A percentile compares a stretch with the other conserved stretches of the same genome.
Evolutionary conservation across 2,797 vertebrate species (phyloP).

Genomic region (Apogon hyalosoma): DNA sequence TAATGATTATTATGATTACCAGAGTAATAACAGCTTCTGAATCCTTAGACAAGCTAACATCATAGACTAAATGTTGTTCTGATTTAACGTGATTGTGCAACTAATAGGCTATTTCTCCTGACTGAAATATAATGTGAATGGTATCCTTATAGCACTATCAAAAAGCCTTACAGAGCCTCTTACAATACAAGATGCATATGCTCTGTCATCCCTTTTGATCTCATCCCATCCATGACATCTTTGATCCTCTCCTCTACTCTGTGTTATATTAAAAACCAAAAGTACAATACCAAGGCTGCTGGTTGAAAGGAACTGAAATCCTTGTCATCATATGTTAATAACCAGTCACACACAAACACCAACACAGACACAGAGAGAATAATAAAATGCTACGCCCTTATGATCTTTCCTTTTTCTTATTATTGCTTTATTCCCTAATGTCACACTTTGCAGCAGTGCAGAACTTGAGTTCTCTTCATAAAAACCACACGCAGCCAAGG

Average conservation of each 20-base stretch:
- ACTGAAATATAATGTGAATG: conserved; percentile 43
- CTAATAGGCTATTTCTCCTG: conserved; percentile 26
- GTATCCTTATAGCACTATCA: conserved; percentile 53
- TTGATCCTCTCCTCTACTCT: conserved; percentile 71
- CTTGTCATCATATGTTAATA: conserved; percentile 76
- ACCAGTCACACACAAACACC: conserved; percentile 47
- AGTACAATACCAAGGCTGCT: conserved; percentile 54
- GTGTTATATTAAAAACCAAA: conserved; percentile 73
- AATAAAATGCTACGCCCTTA: conserved; percentile 69
- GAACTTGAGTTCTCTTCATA: conserved; percentile 68
- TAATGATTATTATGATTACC: conserved; percentile 37
- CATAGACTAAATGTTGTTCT: conserved; percentile 17
- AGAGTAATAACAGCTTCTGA: conserved; percentile 35
- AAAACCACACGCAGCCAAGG: conserved; percentile 67
- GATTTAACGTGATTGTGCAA: conserved; percentile 36
- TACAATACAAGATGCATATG: conserved; percentile 60
- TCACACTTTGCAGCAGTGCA: conserved; percentile 59
- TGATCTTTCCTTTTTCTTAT: conserved; percentile 65
- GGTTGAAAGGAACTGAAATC: conserved; percentile 69
- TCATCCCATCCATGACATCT: conserved; percentile 67
- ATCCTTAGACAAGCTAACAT: conserved; percentile 20
- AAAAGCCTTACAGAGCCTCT: conserved; percentile 67
- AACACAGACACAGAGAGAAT: conserved; percentile 64
- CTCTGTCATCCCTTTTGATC: conserved; percentile 72
- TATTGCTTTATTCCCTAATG: conserved; percentile 76